Evolutionary conservation across 2,888 invertebrate genomes (phyloP), one percentile per base, ranked within the genome.

Genomic region (Myopa testacea): DNA sequence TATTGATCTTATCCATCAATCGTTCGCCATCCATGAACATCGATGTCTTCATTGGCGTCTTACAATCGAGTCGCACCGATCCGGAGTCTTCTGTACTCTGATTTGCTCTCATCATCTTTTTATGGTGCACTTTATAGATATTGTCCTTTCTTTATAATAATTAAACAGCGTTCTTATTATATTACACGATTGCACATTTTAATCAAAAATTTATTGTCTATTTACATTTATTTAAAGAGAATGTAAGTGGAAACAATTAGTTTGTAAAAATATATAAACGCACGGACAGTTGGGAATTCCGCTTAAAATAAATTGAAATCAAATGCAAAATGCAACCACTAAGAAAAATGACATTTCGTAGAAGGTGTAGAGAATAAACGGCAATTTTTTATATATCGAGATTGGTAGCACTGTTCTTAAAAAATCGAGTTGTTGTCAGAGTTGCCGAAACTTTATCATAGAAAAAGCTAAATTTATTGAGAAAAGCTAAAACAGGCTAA

Each of bases 1-100:
- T 89, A 79, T 89, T 89, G 55, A 89, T 88, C 85, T 90, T 89
- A 69, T 88, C 87, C 75, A 90, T 82, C 65, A 90, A 81, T 70
- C 81, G 84, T 76, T 89, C 88, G 34, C 84, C 85, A 78, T 88
- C 88, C 45, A 87, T 83, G 40, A 85, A 71, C 3, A 84, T 78
- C 19, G 83, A 82, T 3, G 83, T 80, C 78, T 86, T 88, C 78
- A 86, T 87, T 3, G 88, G 88, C 12, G 88, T 87, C 76, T 85
- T 86, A 63, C 84, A 85, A 73, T 88, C 87, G 70, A 81, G 82
- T 62, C 80, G 81, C 58, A 75, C 19, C 16, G 67, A 37, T 34
- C 16, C 3, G 14, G 34, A 60, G 14, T 68, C 62, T 40, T 75
- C 75, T 68, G 52, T 60, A 26, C 58, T 60, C 50, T 69, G 40